Base-by-base conservation (phyloP, 1,140 invertebrate species). In the Aculops lycopersici region DNA sequence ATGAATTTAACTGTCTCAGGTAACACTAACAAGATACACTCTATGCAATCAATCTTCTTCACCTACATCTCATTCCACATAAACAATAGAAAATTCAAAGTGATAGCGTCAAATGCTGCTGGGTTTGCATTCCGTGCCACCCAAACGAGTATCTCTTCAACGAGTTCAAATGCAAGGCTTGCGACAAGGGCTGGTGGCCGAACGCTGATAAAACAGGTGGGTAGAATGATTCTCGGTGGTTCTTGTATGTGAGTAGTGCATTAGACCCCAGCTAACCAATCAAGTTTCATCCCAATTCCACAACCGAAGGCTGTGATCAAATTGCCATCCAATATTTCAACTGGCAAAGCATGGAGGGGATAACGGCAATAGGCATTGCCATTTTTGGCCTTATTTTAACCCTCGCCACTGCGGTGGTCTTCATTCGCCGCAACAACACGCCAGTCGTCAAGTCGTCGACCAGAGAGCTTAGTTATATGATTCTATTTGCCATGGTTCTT, bases 361-460 rank as follows among this genome's bases (percentile, higher is more conserved):
- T 72, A 17, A 60, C 68, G 5, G 61, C 67, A n/a, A 58, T 71
- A 20, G 53, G 55, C 2, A 59, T 70, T 42, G 65, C 68, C 19
- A 55, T 56, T 18, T 47, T 70, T 15, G 70, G 71, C n/a, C 58
- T 70, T 15, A 47, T 68, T n/a, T 58, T 60, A 0, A 71, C 70
- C 1, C 50, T 63, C 18, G 58, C 64, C 45, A 61, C 67, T 0
- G 60, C 60, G 47, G 50, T 59, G 19, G 60, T 72, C 14, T 71
- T 72, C 51, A 53, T 70, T 14, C 58, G 58, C 20, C 62, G 69
- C 52, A 69, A 72, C 51, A 55, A 68, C 47, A 72, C 71, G 0
- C 68, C 70, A 0, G 65, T 73, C 0, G 70, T 73, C 2, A 72
- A 72, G 53, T 62, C 67, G 2, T 65, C 67, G 8, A 70, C 67